These are phyloP conservation scores for Caerostris extrusa DNA, from an alignment of 1,140 invertebrate genomes.

Conservation along the genomic window DNA sequence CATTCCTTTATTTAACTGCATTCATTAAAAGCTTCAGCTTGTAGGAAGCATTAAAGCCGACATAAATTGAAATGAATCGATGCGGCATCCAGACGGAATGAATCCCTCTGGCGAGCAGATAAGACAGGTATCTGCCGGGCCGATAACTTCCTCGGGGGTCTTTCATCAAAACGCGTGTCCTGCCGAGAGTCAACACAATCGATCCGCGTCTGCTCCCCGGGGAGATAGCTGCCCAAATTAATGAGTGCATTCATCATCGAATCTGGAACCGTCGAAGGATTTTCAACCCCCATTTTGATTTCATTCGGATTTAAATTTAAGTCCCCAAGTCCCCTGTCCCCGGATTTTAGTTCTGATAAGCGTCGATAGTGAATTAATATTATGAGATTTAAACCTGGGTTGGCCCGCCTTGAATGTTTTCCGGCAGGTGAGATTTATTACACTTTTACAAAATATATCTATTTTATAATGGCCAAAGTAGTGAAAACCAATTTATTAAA, in stretches of 20 bases:
- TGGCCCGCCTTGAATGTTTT: no score
- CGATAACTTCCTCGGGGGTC: background rate
- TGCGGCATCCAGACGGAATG: background rate
- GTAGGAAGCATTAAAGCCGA: background rate
- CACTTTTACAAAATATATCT: no score
- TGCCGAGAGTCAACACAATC: background rate
- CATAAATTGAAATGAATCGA: background rate
- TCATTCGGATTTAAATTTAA: no score
- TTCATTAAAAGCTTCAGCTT: background rate
- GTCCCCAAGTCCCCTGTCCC: no score
- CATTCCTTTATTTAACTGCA: background rate
- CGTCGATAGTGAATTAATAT: no score
- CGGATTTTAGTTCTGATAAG: no score
- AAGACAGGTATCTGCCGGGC: background rate
- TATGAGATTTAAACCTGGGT: no score
- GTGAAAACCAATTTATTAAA: no score
- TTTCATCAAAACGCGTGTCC: conserved; percentile 1
- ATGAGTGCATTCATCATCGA: background rate
- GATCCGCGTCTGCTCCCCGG: background rate
- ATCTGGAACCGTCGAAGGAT: background rate
- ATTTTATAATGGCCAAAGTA: no score
- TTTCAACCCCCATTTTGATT: no score
- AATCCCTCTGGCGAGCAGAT: background rate
- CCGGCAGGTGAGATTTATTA: no score
- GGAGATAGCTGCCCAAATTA: background rate